phyloP scores from a whole-genome alignment of 2,113 vertebrate species.

The Laticauda laticaudata region DNA sequence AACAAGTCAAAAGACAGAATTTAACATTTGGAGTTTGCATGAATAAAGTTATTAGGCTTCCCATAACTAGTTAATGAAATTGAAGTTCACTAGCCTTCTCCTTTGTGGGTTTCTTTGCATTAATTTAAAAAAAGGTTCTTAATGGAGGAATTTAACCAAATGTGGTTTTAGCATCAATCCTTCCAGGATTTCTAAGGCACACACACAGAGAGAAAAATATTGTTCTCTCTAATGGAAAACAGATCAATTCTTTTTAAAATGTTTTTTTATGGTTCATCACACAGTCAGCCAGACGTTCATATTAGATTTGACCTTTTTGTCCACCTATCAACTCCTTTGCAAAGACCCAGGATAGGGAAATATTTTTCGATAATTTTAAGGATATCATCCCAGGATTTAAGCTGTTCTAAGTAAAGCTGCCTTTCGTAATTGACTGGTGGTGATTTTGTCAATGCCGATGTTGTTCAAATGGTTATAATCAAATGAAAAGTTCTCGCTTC shows the following conservation, averaged over 20 bases:
- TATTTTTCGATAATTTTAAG: not conserved
- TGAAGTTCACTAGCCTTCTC: slow-evolving; percentile 11
- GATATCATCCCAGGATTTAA: not conserved
- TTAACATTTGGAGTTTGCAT: slow-evolving; percentile 10
- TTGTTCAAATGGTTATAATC: not conserved
- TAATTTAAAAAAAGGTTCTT: slow-evolving; percentile 19
- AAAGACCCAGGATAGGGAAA: not conserved
- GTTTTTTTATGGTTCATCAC: not conserved
- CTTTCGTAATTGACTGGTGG: not conserved
- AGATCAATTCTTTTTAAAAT: not conserved
- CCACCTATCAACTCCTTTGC: too few species aligned
- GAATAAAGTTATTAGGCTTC: not conserved
- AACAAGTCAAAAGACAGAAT: not conserved
- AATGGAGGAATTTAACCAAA: slow-evolving; percentile 7
- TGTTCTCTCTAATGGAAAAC: not conserved
- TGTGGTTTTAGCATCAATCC: slow-evolving; percentile 4
- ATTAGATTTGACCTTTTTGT: too few species aligned
- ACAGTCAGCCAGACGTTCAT: not conserved
- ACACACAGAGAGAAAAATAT: not conserved
- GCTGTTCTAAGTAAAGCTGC: not conserved
- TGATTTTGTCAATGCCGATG: not conserved
- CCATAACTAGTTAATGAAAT: slow-evolving; percentile 27
- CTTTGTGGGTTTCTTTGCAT: slow-evolving; percentile 10
- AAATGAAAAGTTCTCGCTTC: too few species aligned
- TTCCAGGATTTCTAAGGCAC: slow-evolving; percentile 17